A percentile compares a stretch with the other conserved stretches of the same genome.
phyloP scores from a whole-genome alignment of 2,113 vertebrate genomes.

The Gulo gulo region DNA sequence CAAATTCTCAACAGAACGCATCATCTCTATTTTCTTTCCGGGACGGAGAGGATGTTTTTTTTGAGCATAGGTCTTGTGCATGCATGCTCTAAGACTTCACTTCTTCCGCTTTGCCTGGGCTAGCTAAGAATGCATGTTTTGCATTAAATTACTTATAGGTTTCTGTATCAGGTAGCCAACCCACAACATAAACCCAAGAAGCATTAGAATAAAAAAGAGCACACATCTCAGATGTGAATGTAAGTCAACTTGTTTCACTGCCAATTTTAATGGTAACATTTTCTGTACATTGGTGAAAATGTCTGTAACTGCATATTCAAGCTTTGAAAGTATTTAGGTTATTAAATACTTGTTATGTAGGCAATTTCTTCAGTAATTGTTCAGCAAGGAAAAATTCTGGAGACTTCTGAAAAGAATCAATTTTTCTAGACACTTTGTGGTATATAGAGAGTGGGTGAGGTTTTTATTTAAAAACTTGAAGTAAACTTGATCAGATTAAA shows the following conservation, averaged over 20 bases:
- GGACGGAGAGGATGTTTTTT: neutral
- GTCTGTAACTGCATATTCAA: neutral
- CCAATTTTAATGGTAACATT: conserved; percentile 12
- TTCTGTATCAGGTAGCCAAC: conserved; percentile 59
- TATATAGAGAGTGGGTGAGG: neutral
- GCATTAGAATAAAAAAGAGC: conserved; percentile 56
- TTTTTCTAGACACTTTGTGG: neutral
- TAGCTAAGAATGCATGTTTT: conserved; percentile 29
- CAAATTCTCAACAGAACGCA: conserved; percentile 8
- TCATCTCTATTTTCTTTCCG: conserved; percentile 42
- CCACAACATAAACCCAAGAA: conserved; percentile 40
- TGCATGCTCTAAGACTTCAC: neutral
- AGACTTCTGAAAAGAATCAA: neutral
- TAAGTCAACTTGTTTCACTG: conserved; percentile 53
- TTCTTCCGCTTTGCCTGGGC: conserved; percentile 45
- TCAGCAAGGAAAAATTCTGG: neutral
- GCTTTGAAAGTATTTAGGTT: neutral
- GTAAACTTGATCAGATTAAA: neutral
- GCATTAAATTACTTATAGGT: conserved; percentile 60
- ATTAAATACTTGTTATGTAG: neutral
- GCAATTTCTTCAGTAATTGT: neutral
- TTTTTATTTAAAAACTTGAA: conserved; percentile 13
- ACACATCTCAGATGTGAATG: conserved; percentile 42
- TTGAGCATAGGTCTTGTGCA: conserved; percentile 9
- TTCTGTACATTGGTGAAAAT: neutral